Conservation (phyloP, 2,888 invertebrate species). For the Lycophotia porphyrea region DNA sequence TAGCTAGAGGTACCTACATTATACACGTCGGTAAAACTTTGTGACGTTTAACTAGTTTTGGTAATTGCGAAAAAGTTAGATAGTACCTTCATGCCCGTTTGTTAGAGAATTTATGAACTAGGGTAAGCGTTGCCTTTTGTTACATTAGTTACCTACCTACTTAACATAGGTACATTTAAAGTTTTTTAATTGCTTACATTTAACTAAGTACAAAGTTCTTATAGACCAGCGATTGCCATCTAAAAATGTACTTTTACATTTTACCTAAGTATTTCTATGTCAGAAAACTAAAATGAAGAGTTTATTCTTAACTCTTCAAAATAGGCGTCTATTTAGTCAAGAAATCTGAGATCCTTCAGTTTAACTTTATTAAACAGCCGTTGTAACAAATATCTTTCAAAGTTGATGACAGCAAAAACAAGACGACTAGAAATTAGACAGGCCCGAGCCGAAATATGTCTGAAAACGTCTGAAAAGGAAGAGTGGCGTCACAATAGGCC, state of each 20-base stretch:
- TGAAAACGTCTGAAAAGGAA: conserved; percentile 28
- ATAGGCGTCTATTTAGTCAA: background rate
- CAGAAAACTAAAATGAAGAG: conserved; percentile 9
- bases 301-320: conserved; percentile 1
- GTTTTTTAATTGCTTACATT: background rate
- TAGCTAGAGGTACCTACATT: conserved; percentile 22
- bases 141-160: background rate
- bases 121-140: conserved; percentile 3
- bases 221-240: no score
- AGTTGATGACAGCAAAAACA: conserved; percentile 28
- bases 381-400: conserved; percentile 37
- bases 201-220: background rate
- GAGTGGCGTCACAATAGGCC: conserved; percentile 44
- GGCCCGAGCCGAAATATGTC: background rate
- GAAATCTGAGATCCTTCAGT: conserved; percentile 8
- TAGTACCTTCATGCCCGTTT: conserved; percentile 31
- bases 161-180: background rate
- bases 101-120: conserved; percentile 35
- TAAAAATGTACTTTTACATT: background rate
- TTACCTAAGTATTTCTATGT: background rate
- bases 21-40: conserved; percentile 45
- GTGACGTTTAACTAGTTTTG: conserved; percentile 62
- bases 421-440: conserved; percentile 28
- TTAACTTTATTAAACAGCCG: conserved; percentile 19
- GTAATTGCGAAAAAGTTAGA: conserved; percentile 56